These are phyloP conservation scores for Macrochelys suwanniensis DNA, from an alignment of 2,797 vertebrate species.

Conservation along the genomic window DNA sequence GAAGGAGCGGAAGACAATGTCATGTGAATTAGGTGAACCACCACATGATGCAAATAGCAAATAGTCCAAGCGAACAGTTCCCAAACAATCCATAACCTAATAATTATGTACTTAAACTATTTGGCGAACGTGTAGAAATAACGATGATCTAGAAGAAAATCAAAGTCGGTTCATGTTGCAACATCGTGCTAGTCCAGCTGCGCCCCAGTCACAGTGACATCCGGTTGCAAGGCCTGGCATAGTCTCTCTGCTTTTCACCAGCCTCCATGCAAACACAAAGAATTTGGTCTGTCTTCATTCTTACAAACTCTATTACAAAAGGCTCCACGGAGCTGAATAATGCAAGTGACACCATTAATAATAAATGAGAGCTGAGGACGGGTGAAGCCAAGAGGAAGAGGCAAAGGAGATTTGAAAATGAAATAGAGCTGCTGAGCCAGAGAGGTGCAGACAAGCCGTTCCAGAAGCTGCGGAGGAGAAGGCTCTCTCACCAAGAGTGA, in stretches of 20 bases:
- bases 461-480: neutral
- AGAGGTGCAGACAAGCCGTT: neutral
- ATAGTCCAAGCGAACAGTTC: neutral
- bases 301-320: neutral
- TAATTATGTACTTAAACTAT: neutral
- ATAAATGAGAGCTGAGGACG: neutral
- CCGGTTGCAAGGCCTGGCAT: neutral
- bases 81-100: neutral
- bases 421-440: neutral
- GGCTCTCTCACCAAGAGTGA: neutral
- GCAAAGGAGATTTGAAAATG: neutral
- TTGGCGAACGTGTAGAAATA: neutral
- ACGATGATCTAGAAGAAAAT: neutral
- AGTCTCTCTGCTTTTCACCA: neutral
- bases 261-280: neutral
- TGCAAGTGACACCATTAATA: neutral
- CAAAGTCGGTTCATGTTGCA: neutral
- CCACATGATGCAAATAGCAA: neutral
- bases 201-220: neutral
- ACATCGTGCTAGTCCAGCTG: neutral
- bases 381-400: neutral
- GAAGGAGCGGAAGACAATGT: neutral
- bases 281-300: neutral
- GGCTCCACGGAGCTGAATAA: neutral
- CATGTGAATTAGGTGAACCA: neutral